These are phyloP conservation scores for Drosophila eohydei DNA, from an alignment of 2,888 invertebrate species.

Conservation along the genomic window DNA sequence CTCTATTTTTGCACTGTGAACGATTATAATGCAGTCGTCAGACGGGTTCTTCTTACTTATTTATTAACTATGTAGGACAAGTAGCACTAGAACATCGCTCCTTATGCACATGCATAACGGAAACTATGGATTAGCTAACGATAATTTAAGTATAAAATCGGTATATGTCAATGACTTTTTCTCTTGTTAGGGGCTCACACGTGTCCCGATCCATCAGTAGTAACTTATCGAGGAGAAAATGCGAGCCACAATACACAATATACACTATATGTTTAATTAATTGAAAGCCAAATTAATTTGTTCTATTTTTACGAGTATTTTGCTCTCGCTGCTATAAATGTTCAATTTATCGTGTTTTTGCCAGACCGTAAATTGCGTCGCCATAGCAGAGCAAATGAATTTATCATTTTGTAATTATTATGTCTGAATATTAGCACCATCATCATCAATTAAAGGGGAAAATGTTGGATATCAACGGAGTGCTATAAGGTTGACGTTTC, in stretches of 20 bases:
- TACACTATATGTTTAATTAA: neutral
- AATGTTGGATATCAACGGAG: neutral
- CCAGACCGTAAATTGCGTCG: constrained; percentile 25
- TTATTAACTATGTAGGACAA: too few species aligned
- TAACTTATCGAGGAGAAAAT: neutral
- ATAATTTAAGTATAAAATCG: too few species aligned
- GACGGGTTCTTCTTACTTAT: too few species aligned
- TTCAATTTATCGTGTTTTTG: constrained; percentile 22
- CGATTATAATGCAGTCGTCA: too few species aligned
- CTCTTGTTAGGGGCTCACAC: too few species aligned
- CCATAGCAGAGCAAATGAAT: constrained; percentile 48
- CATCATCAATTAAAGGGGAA: constrained; percentile 14
- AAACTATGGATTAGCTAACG: too few species aligned
- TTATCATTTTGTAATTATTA: constrained; percentile 67
- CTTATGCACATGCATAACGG: too few species aligned
- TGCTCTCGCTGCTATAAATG: constrained; percentile 8
- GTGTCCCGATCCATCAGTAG: too few species aligned
- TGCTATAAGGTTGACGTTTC: constrained; percentile 39
- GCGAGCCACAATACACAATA: neutral
- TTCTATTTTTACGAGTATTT: constrained; percentile 11
- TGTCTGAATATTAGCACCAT: constrained; percentile 61
- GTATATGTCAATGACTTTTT: too few species aligned
- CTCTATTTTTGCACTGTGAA: too few species aligned
- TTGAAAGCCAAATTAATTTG: neutral
- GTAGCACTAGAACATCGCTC: too few species aligned